Conservation (phyloP, 2,797 vertebrate species). For the Eptatretus atami region DNA sequence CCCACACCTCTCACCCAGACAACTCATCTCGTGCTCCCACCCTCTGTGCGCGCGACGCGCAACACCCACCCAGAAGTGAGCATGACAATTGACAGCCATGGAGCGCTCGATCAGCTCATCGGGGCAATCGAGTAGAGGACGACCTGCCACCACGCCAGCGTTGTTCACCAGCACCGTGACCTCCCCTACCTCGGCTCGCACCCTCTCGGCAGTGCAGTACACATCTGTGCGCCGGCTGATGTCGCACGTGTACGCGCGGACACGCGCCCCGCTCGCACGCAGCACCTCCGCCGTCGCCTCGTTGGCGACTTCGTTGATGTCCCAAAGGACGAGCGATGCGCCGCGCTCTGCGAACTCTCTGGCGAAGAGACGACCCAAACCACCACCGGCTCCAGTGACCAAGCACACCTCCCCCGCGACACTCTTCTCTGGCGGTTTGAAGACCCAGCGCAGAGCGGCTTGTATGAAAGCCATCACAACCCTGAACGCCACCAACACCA, state of each 20-base stretch:
- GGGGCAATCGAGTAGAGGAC: constrained; percentile 19
- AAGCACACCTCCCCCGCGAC: constrained; percentile 10
- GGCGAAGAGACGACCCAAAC: constrained; percentile 8
- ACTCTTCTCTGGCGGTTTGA: constrained; percentile 7
- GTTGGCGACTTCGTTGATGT: constrained; percentile 16
- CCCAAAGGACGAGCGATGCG: constrained; percentile 20
- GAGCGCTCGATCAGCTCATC: constrained; percentile 22
- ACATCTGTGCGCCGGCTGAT: constrained; percentile 14
- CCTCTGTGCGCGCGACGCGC: not conserved
- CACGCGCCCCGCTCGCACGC: constrained; percentile 13
- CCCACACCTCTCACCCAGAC: not conserved
- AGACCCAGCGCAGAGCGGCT: constrained; percentile 5
- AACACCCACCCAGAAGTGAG: constrained; percentile 18
- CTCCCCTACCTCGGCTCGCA: constrained; percentile 16
- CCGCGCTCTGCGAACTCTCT: constrained; percentile 11
- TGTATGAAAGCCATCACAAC: not conserved
- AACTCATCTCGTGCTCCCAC: not conserved
- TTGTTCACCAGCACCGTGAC: constrained; percentile 23
- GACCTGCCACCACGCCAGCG: constrained; percentile 16
- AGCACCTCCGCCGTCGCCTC: constrained; percentile 15
- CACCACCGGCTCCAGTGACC: constrained; percentile 15
- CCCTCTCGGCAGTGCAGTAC: constrained; percentile 15
- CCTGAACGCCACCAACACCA: not conserved
- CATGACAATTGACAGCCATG: constrained; percentile 22
- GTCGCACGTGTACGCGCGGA: constrained; percentile 18